These are phyloP conservation scores for Gryllus bimaculatus DNA, from an alignment of 1,140 invertebrate species.

Conservation along the genomic window DNA sequence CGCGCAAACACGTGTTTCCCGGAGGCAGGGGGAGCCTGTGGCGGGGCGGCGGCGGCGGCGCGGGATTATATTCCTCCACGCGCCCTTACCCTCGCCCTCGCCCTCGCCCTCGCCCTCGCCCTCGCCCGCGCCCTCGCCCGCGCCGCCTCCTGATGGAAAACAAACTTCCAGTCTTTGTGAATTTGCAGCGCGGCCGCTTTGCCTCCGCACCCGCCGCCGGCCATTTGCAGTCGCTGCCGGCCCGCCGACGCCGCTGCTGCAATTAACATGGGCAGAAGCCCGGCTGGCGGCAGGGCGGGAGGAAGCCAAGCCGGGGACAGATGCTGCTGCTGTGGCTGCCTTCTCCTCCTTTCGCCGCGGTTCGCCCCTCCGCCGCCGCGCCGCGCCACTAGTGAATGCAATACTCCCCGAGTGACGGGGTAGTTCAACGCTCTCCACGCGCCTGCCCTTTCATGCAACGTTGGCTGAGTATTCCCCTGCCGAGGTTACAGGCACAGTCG, in stretches of 20 bases:
- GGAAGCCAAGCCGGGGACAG: neutral
- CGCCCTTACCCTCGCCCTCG: neutral
- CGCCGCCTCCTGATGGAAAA: neutral
- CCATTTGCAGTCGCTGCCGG: neutral
- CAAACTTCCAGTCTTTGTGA: neutral
- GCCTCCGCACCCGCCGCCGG: too few species aligned
- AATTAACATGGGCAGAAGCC: neutral
- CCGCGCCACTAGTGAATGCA: too few species aligned
- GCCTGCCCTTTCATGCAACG: too few species aligned
- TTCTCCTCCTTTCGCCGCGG: too few species aligned
- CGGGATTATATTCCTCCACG: neutral
- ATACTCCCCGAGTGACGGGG: too few species aligned
- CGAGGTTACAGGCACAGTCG: too few species aligned
- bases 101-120: too few species aligned
- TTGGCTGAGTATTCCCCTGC: too few species aligned
- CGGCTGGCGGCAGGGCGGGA: neutral
- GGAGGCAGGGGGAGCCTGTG: neutral
- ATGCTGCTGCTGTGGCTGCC: neutral
- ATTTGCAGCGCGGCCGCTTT: neutral
- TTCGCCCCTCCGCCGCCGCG: too few species aligned
- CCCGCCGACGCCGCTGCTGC: neutral
- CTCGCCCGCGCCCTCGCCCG: too few species aligned
- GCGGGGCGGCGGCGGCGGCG: too few species aligned
- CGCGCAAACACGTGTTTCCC: neutral
- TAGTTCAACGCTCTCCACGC: too few species aligned